Base-by-base conservation (phyloP, 2,888 invertebrate species). In the Dasypogon diadema region DNA sequence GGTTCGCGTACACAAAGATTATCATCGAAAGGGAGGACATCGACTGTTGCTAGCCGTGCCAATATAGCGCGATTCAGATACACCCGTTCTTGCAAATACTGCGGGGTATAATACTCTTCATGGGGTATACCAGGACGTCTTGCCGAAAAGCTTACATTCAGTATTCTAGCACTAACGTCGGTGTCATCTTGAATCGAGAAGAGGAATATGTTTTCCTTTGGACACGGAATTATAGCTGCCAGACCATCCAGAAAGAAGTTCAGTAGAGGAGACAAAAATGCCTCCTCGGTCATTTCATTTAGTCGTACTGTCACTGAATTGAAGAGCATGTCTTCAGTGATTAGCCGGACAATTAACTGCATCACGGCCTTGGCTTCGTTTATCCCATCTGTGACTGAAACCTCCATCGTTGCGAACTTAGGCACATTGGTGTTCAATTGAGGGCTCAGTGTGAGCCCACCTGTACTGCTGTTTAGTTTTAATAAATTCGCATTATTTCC, bases 391-490 rank as follows among this genome's bases (percentile, higher is more conserved):
- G 93, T 91, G 0, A 98, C 98, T 24, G 95, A 94, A 26, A 98
- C 93, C 85, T 96, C 95, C 93, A 98, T 96, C 0, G 93, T 93
- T 2, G 97, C 98, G 46, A 95, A 89, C 83, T 97, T 93, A 0
- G 97, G 95, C 4, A 98, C 97, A 85, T 98, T 98, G 0, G 98
- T 98, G 84, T 98, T 97, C 18, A 98, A 88, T 81, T 96, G 95
- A 0, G 97, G 96, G 8, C 97, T 97, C 0, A 98, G 87, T 1
- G 92, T 93, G 81, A 98, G 89, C 42, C 94, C 92, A 0, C 98
- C 98, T 0, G 92, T 91, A 0, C 92, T 92, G 81, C 92, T 91
- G 82, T 98, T 96, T 22, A 98, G 85, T 0, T 93, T 90, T 0
- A 98, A 89, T 16, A 98, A 87, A 82, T 95, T 94, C 0, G 98